These are phyloP conservation scores for Drosophila ustulata DNA, from an alignment of 2,888 invertebrate genomes.

Conservation along the genomic window DNA sequence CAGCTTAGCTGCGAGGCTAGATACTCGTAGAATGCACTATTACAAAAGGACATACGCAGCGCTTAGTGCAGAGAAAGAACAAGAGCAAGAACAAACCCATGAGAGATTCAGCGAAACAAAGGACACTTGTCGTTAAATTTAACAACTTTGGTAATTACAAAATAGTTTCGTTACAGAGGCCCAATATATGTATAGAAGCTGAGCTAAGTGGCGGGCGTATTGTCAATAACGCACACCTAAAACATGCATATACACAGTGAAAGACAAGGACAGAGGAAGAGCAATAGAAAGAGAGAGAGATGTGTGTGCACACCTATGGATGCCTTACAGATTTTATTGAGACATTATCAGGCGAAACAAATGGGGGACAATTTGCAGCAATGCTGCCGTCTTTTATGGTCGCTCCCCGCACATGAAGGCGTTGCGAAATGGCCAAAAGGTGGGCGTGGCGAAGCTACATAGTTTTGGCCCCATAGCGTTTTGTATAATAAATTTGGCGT, in stretches of 20 bases:
- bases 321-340: slow-evolving; percentile 71
- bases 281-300: neutral
- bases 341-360: slow-evolving; percentile 77
- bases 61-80: neutral
- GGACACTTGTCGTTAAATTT: slow-evolving; percentile 61
- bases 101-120: slow-evolving; percentile 12
- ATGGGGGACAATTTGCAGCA: slow-evolving; percentile 72
- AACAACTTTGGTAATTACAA: slow-evolving; percentile 76
- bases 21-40: slow-evolving; percentile 18
- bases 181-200: slow-evolving; percentile 27
- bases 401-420: slow-evolving; percentile 11
- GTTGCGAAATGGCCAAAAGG: slow-evolving; percentile 47
- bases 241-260: slow-evolving; percentile 10
- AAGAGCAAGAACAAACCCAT: neutral
- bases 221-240: slow-evolving; percentile 50
- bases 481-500: slow-evolving; percentile 23
- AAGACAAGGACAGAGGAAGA: neutral
- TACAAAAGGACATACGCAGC: slow-evolving; percentile 22
- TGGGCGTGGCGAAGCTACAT: slow-evolving; percentile 50
- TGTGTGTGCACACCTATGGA: slow-evolving; percentile 48
- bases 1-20: neutral
- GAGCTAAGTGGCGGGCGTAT: slow-evolving; percentile 46
- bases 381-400: slow-evolving; percentile 60
- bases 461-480: slow-evolving; percentile 46
- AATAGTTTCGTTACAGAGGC: slow-evolving; percentile 58